These are phyloP conservation scores for Bilobella aurantiaca DNA, from an alignment of 1,140 invertebrate genomes.

Conservation along the genomic window DNA sequence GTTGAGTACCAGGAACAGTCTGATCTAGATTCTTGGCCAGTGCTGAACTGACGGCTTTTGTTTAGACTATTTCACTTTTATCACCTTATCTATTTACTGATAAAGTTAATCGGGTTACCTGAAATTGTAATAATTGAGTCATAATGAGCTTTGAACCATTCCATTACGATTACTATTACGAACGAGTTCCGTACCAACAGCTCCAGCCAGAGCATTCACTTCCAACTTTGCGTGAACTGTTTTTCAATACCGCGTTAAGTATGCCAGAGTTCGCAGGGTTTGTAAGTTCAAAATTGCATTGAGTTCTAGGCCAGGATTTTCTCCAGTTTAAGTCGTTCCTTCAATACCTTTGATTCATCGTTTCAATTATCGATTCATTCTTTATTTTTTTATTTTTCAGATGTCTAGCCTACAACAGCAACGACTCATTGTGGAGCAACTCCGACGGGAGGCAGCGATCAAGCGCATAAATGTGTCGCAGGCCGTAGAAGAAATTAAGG, in stretches of 20 bases:
- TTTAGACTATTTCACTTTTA: no score
- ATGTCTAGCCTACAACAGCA: conserved; percentile 35
- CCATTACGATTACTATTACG: conserved; percentile 9
- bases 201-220: background rate
- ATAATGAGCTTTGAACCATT: conserved; percentile 1
- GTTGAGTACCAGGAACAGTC: background rate
- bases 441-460: conserved; percentile 79
- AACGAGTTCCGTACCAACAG: conserved; percentile 2
- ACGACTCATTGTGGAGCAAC: conserved; percentile 66
- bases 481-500: conserved; percentile 82
- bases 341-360: background rate
- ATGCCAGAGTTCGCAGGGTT: conserved; percentile 11
- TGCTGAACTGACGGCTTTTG: no score
- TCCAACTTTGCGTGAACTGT: background rate
- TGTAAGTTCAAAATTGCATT: background rate
- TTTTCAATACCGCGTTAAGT: conserved; percentile 9
- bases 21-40: background rate
- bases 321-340: background rate
- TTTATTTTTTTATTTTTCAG: conserved; percentile 20
- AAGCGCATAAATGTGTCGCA: conserved; percentile 76
- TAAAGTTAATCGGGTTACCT: background rate
- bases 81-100: background rate
- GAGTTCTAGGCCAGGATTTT: background rate
- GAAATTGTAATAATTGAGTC: background rate
- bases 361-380: background rate